Conservation (phyloP, 2,888 invertebrate genomes). For the Torymus tubicola region DNA sequence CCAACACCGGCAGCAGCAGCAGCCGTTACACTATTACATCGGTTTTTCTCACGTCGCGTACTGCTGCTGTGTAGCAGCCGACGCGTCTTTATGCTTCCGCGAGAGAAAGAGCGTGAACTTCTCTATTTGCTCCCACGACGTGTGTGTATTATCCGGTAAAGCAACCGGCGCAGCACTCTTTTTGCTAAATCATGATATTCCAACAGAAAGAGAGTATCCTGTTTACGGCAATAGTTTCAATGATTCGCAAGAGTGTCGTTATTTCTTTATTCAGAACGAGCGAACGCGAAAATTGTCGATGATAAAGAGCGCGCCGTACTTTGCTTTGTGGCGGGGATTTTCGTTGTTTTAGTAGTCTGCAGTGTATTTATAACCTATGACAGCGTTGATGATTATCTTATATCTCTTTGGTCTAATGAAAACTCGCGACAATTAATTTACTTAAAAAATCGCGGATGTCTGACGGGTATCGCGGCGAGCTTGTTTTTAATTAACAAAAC, state of each 20-base stretch:
- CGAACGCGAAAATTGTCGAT: too few relatives aligned
- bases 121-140: neutral
- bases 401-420: too few relatives aligned
- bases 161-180: neutral
- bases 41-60: conserved; percentile 10
- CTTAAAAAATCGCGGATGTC: too few relatives aligned
- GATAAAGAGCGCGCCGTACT: too few relatives aligned
- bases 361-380: too few relatives aligned
- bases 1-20: neutral
- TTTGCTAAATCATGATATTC: conserved; percentile 28
- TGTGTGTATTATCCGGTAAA: neutral
- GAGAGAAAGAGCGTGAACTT: neutral
- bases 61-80: neutral
- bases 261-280: neutral
- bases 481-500: too few relatives aligned
- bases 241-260: neutral
- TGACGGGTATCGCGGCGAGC: too few relatives aligned
- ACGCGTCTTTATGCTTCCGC: too few relatives aligned
- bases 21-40: conserved; percentile 19
- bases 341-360: too few relatives aligned
- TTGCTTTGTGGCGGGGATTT: too few relatives aligned
- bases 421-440: too few relatives aligned
- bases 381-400: too few relatives aligned
- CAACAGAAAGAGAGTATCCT: neutral
- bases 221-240: conserved; percentile 11